Base-by-base conservation (phyloP, 2,113 vertebrate genomes). In the Corythaixoides concolor region DNA sequence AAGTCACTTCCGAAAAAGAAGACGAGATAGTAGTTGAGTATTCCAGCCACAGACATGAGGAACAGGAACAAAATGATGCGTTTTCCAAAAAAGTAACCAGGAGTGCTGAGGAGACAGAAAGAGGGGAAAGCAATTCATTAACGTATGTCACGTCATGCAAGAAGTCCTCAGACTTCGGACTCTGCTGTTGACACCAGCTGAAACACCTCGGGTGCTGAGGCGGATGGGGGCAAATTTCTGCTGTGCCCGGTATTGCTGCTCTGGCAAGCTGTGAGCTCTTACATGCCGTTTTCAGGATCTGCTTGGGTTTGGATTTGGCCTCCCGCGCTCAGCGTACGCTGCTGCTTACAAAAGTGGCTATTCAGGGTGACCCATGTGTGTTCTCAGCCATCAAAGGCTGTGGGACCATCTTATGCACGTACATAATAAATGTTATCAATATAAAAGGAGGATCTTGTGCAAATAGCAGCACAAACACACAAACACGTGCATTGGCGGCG, bases 41-140 rank as follows among this genome's bases (percentile, higher is more conserved):
- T 98, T 24, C 99, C 99, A 67, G 99, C 98, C 2, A 99, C 10
- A 49, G 98, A 99, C 99, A 99, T 99, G 83, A 99, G 96, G 92
- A 98, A 97, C 94, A 99, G 98, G 97, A 99, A 99, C 79, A 97
- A 90, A 73, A 99, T 98, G 87, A 99, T 97, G 15, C 99, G 99
- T 52, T 99, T 99, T 84, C 99, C 99, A 93, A 99, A 99, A 83
- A 99, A 96, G 97, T 98, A 99, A 37, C 99, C 99, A 1, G 99
- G 99, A 27, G 98, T 99, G 97, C 99, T 99, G 91, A 52, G 80
- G 97, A 91, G 85, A 93, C n/a, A 96, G 50, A 91, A 85, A 87
- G 16, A 41, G 30, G 41, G 52, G 37, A 47, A 89, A 88, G 67
- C 30, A 83, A 62, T 60, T 72, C 2, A 2, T 92, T 66, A 92